Evolutionary conservation across 2,888 invertebrate genomes (phyloP), one percentile per base, ranked within the genome.

Genomic region (Drosophila nr. medialis): DNA sequence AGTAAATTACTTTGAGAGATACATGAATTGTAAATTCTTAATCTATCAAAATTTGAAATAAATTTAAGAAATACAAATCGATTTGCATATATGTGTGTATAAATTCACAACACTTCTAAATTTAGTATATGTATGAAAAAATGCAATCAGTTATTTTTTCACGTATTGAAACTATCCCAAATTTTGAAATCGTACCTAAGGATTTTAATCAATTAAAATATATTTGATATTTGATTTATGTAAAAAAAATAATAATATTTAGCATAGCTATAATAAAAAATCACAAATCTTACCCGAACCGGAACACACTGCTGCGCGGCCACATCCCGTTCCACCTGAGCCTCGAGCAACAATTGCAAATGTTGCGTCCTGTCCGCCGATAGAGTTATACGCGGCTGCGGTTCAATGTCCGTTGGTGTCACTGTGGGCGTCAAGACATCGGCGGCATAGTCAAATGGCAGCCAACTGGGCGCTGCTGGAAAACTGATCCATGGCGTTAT

Each of bases 401-500:
- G 68, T 0, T 67, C 40, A 1, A 64, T 50, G 45, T 75, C 72
- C 68, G 75, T 71, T 69, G 77, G 67, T 80, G 83, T 24, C 77
- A 71, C 34, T 69, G 67, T 62, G 7, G 84, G 75, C 11, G 84
- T 78, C 13, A 49, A 8, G 1, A 55, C 72, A 50, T 76, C 73
- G n/a, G 75, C 48, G 7, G 77, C 73, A 70, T 91, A 89, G 38
- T 90, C 91, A 68, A 93, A 93, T n/a, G 93, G 93, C 55, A 92
- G 92, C 72, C 93, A 90, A 70, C 92, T 92, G 10, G 91, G 91
- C 90, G 85, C 77, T 10, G 71, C 4, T 2, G 94, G 94, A 77
- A 94, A 94, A 24, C 93, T 90, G 24, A 94, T 92, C 94, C 94
- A 94, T 40, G 94, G 93, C 7, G 91, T 92, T 42, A 94, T 90